Evolutionary conservation across 2,113 vertebrate genomes (phyloP), one percentile per base, ranked within the genome.

Genomic region (Callospermophilus lateralis): DNA sequence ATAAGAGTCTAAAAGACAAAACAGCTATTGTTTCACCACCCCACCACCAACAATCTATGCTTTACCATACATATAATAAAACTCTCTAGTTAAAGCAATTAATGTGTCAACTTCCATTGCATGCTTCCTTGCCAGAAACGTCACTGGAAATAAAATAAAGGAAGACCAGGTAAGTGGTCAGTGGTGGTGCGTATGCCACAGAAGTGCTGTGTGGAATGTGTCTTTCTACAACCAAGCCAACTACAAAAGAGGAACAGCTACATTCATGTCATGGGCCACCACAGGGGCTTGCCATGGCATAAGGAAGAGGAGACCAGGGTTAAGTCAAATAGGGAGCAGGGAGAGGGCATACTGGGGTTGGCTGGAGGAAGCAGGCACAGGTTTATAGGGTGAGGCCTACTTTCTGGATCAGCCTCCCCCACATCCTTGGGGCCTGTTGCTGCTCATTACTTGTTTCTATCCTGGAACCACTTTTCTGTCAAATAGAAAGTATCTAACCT

Each of bases 91-190:
- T 65, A 84, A 37, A 87, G 65, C 84, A 94, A 37, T 92, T 65
- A 97, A 94, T 92, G n/a, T 87, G 93, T 8, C 93, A 51, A 80
- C 84, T 90, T 93, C 48, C 30, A 24, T 0, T 26, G 68, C 51
- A 87, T 9, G 55, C 6, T 61, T 95, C 55, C 72, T 86, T 84
- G 84, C 55, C 89, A 93, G 87, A 92, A 76, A 72, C 32, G 48
- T 37, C 58, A 73, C 22, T 65, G 73, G 34, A 84, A 74, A 73
- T 48, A 74, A 95, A 96, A 89, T 9, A 63, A 0, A 68, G 51
- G 70, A 78, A 15, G 12, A 70, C 45, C 48, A 67, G 45, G 80
- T 72, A 78, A 11, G 70, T 17, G 24, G 37, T 8, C 42, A 37
- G 80, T 24, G 79, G 39, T 32, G 32, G 16, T 24, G 78, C 11